These are phyloP conservation scores for Rhipidura dahli DNA, from an alignment of 2,113 vertebrate genomes.

Conservation along the genomic window DNA sequence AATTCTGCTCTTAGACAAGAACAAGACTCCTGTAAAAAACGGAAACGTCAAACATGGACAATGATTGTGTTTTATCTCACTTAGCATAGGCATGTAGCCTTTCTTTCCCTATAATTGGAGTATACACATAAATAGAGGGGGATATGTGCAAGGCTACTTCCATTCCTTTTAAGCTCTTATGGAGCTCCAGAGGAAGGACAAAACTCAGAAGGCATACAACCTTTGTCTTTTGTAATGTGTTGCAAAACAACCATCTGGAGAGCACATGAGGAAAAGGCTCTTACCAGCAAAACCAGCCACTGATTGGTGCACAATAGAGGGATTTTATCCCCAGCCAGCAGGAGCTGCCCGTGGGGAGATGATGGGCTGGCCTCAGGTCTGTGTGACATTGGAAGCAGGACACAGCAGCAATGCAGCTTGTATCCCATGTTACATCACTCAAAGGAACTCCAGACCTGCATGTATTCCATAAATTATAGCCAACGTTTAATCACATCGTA, in stretches of 20 bases:
- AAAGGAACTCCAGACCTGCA: background rate
- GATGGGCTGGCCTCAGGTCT: background rate
- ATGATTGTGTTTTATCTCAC: background rate
- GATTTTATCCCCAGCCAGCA: background rate
- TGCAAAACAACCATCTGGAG: background rate
- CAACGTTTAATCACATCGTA: background rate
- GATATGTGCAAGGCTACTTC: background rate
- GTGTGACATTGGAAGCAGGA: background rate
- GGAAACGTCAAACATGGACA: background rate
- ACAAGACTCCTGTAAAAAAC: background rate
- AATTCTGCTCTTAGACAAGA: background rate
- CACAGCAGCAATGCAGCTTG: background rate
- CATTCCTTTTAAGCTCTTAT: background rate
- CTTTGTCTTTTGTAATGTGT: background rate
- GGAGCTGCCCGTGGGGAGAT: background rate
- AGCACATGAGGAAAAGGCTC: background rate
- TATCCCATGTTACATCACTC: background rate
- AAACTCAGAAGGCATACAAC: background rate
- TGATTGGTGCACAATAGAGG: background rate
- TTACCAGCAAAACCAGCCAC: background rate
- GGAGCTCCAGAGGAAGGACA: background rate
- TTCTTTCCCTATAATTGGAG: background rate
- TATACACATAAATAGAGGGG: accelerated
- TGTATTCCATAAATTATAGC: background rate
- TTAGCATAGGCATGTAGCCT: background rate